Conservation (phyloP, 2,888 invertebrate genomes). For the Dione juno region DNA sequence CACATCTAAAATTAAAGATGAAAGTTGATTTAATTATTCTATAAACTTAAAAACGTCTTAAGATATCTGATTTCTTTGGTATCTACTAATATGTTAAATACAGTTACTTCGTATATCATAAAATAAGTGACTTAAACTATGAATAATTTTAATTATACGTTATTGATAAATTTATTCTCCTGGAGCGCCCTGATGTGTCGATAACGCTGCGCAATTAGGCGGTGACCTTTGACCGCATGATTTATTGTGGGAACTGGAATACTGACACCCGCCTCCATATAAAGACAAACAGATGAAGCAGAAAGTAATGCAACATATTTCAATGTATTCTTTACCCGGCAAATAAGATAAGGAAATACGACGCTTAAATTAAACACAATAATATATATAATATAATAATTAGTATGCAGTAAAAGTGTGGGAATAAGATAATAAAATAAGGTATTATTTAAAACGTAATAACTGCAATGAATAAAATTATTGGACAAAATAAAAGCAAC, state of each 20-base stretch:
- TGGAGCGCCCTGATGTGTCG: slow-evolving; percentile 75
- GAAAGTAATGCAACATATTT: background rate
- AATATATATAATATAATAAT: slow-evolving; percentile 26
- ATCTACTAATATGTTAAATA: slow-evolving; percentile 1
- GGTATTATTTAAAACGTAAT: slow-evolving; percentile 43
- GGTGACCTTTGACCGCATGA: slow-evolving; percentile 78
- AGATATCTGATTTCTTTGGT: background rate
- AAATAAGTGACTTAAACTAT: slow-evolving; percentile 39
- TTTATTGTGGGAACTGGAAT: slow-evolving; percentile 80
- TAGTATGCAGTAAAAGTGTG: slow-evolving; percentile 37
- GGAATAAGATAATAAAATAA: slow-evolving; percentile 40
- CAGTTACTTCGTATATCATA: slow-evolving; percentile 23
- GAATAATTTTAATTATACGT: slow-evolving; percentile 82
- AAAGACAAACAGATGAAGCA: slow-evolving; percentile 24
- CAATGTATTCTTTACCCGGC: background rate
- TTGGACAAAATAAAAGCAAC: slow-evolving; percentile 47
- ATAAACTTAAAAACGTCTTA: too few relatives aligned
- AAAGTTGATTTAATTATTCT: background rate
- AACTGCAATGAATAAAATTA: slow-evolving; percentile 47
- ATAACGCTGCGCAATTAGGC: slow-evolving; percentile 78
- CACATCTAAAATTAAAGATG: background rate
- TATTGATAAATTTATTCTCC: slow-evolving; percentile 80
- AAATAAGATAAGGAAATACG: slow-evolving; percentile 13
- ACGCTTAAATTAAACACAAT: slow-evolving; percentile 26
- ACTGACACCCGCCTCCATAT: slow-evolving; percentile 55